These are phyloP conservation scores for Neodiprion virginianus DNA, from an alignment of 1,140 invertebrate genomes.

Conservation along the genomic window DNA sequence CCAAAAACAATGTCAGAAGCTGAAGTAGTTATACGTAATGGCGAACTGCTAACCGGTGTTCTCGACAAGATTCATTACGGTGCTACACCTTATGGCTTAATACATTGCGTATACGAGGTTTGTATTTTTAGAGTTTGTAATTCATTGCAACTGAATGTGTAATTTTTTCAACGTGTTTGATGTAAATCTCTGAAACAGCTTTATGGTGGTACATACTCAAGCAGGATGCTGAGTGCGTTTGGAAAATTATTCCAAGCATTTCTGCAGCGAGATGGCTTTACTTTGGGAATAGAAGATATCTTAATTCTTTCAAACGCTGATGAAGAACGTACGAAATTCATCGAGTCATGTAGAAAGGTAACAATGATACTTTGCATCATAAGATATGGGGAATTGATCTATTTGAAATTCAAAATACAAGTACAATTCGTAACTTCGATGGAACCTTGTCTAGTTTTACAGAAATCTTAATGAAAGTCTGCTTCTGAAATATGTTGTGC, in stretches of 20 bases:
- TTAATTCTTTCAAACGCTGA: conserved; percentile 79
- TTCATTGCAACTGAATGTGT: conserved; percentile 12
- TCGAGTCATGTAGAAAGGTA: conserved; percentile 70
- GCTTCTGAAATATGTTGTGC: not conserved
- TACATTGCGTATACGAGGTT: conserved; percentile 91
- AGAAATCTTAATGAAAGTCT: not conserved
- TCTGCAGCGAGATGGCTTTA: conserved; percentile 91
- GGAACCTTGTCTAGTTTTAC: no score
- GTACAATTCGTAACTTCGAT: no score
- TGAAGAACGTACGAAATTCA: conserved; percentile 73
- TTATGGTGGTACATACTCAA: conserved; percentile 88
- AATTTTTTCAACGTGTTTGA: conserved; percentile 9
- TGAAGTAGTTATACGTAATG: conserved; percentile 88
- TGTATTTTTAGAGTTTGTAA: not conserved
- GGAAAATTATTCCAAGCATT: conserved; percentile 91
- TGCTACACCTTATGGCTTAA: conserved; percentile 89
- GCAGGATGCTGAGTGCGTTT: conserved; percentile 84
- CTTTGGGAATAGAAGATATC: conserved; percentile 95
- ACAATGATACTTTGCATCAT: conserved; percentile 23
- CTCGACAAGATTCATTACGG: conserved; percentile 98
- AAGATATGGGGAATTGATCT: not conserved
- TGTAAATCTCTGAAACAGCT: conserved; percentile 63
- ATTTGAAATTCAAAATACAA: not conserved
- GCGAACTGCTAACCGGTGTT: conserved; percentile 91
- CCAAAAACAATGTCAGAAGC: conserved; percentile 83